Evolutionary conservation across 92 coral and sea anemone species (phyloP), one percentile per base, ranked within the genome.

Genomic region (Zoanthus gigantus): DNA sequence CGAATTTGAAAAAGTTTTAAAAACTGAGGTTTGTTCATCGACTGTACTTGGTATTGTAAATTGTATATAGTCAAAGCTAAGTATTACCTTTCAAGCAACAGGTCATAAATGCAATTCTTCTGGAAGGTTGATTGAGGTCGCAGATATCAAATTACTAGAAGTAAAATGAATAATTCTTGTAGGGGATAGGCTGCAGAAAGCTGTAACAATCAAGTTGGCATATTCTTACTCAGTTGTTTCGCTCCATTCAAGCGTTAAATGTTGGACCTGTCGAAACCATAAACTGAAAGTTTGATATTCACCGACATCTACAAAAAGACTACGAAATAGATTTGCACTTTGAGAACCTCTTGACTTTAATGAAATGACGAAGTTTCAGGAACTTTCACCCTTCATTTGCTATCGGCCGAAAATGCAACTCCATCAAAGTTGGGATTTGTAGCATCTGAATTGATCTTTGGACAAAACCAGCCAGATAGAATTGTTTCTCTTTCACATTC

Each of bases 211-310:
- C 57, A n/a, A 57, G 52, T 9, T 50, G 75, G 74, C 30, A 15
- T 66, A 1, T 50, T 50, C 56, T 50, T 50, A 50, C 56, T 50
- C 23, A 30, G 42, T 81, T 81, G 85, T 81, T 66, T 67, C 14
- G 46, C 85, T 81, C 75, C 45, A 46, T 44, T 47, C 85, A 66
- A 66, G 85, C 85, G 61, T 63, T 29, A 10, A 45, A 17, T 15
- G 61, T 66, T 29, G 61, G 28, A 81, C 85, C 85, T 66, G 85
- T n/a, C 46, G 74, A 23, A 65, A 71, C 85, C 76, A 66, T 74
- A 81, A 65, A 74, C 85, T 81, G 60, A 53, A 66, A 45, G 85
- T 18, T 46, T 66, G 50, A 67, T 65, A 67, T 67, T 30, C 29
- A 69, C 60, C 65, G 85, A 81, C 85, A 81, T 66, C 85, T 67